Evolutionary conservation across 2,888 invertebrate genomes (phyloP), one percentile per base, ranked within the genome.

Genomic region (Cephus runcator): DNA sequence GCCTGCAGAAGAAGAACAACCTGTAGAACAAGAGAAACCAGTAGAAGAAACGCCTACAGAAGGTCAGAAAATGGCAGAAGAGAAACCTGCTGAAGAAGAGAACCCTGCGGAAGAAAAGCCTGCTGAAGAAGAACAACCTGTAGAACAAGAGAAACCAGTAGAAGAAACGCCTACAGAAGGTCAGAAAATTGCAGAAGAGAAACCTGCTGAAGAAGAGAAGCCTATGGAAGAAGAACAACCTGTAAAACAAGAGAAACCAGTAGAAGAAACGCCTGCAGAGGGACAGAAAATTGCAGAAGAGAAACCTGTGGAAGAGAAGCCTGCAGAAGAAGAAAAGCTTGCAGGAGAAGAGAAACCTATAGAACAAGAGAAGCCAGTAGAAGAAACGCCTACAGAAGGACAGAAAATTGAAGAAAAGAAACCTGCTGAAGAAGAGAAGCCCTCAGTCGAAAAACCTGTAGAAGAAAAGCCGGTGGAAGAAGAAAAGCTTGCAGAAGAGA

Each of bases 241-340:
- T 33, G 77, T 36, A 71, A 69, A 69, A 23, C 12, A 69, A 12
- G 75, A 69, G 11, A 79, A 30, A 12, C 73, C 73, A 12, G 34
- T 77, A 1, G 77, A 78, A 73, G 40, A 69, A 23, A 75, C 35
- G 31, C 76, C 77, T 33, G 15, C 75, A 23, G 34, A 68, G 12
- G 69, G 34, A 11, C 34, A 34, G 11, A 69, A 76, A 73, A 12
- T 35, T n/a, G 34, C 36, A 36, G n/a, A 78, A 40, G 75, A 75
- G 34, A 77, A 76, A 71, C 78, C 83, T 11, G 80, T 73, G 80
- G 78, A 56, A 40, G 79, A 73, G 9, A 73, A 82, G 56, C 23
- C 81, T 12, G 82, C 81, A 75, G 73, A 83, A 78, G 23, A n/a
- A 11, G 36, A 76, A 23, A 31, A 83, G 12, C 34, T 75, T 73